Base-by-base conservation (phyloP, 2,797 vertebrate species). In the Perodicticus potto region DNA sequence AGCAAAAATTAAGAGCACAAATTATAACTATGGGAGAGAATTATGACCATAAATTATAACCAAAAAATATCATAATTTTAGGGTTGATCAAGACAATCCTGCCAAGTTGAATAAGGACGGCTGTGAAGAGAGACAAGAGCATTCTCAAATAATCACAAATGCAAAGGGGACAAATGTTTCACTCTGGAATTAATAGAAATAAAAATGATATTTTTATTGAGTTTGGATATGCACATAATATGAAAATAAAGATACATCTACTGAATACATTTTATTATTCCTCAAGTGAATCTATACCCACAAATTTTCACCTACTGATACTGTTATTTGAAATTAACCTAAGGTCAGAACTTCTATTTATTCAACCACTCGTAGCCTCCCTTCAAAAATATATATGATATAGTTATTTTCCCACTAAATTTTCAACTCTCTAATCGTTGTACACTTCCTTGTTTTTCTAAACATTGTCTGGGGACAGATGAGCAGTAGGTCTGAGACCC, bases 381-480 rank as follows among this genome's bases (percentile, higher is more conserved):
- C 32, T 93, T 81, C 87, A 72, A 78, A 89, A 92, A 25, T 43
- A 72, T 2, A n/a, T 74, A 43, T 9, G 11, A 57, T 53, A 19
- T 3, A 53, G 82, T 93, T 72, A 4, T 77, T 73, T 78, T 91
- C 17, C 72, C 83, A 86, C 93, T 40, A 93, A 76, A 59, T 57
- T 80, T 86, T 87, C 22, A 84, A 80, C 40, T 59, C 72, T 37
- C 29, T 12, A 82, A 37, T 77, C 61, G 69, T 89, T 57, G 85
- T 29, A 45, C 17, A 57, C 32, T 20, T 25, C 22, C 76, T 27
- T 80, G 4, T 70, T 74, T 91, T 92, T 74, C 76, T 84, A 90
- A 92, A 76, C 25, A 95, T 55, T 63, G 32, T 86, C 83, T 87
- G 27, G 73, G 23, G 22, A 91, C 9, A 93, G 7, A 93, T 69